These are phyloP conservation scores for Bactericera cockerelli DNA, from an alignment of 1,140 invertebrate genomes.

Conservation along the genomic window DNA sequence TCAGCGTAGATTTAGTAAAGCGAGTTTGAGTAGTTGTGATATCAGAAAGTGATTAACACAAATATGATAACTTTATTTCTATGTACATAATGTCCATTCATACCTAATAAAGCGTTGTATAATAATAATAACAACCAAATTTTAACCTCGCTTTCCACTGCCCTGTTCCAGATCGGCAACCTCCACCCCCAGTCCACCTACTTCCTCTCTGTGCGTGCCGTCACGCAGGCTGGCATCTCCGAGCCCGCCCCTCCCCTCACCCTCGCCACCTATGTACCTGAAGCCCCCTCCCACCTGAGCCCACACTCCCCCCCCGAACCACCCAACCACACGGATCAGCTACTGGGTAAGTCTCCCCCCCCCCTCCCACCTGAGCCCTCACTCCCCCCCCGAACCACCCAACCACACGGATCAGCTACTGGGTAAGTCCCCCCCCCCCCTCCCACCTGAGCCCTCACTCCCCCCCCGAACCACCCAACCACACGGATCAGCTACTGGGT, in stretches of 20 bases:
- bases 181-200: not conserved
- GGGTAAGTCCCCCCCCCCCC: not conserved
- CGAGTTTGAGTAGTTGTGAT: too few species aligned
- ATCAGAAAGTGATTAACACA: too few species aligned
- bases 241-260: not conserved
- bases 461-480: not conserved
- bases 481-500: not conserved
- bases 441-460: too few species aligned
- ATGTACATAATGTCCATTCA: too few species aligned
- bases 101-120: too few species aligned
- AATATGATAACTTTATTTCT: too few species aligned
- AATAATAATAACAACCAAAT: too few species aligned
- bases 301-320: not conserved
- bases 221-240: not conserved
- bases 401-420: not conserved
- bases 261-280: not conserved
- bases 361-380: not conserved
- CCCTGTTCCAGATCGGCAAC: not conserved
- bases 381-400: not conserved
- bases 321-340: not conserved
- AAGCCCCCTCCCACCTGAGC: not conserved
- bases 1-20: too few species aligned
- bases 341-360: not conserved
- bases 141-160: too few species aligned
- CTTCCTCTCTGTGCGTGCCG: not conserved